Evolutionary conservation across 1,140 invertebrate species (phyloP), one percentile per base, ranked within the genome.

Genomic region (Lordiphosa collinella): DNA sequence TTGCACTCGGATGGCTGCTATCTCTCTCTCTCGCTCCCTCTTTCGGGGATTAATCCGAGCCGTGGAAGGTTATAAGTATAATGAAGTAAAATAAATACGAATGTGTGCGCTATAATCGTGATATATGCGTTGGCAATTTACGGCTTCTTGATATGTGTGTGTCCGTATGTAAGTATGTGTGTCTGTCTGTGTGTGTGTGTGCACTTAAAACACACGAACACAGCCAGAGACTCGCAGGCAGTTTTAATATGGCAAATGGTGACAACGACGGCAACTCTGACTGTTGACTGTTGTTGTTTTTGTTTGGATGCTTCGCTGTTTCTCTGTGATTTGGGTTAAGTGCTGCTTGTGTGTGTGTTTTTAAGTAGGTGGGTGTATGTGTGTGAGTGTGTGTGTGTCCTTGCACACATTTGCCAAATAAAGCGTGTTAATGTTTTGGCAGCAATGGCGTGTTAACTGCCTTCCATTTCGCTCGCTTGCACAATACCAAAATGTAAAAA

Each of bases 371-470:
- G 54, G 63, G 43, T 41, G 16, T 10, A 18, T 43, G 18, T 18
- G 48, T 47, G n/a, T 31, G 14, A 36, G 40, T 64, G 25, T 43
- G 38, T 36, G 51, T 55, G 50, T 76, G 72, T 76, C 72, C 72
- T 76, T 76, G 66, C 56, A 71, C 66, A 75, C 62, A 82, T 76
- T 76, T 84, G 78, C 71, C 76, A 82, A 82, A 82, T 82, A 84
- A 82, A 82, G 78, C 72, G 72, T 84, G 78, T 84, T 84, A 84
- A 78, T 78, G 78, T 62, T 76, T 76, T 71, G 73, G 67, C 62
- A 71, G 62, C 73, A 71, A 78, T 78, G 73, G 73, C 73, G 67
- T 78, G 73, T 78, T 78, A 78, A 78, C 72, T 78, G 73, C 62
- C 73, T 82, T 84, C 76, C 78, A 84, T 82, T 84, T 84, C 56